Conservation (phyloP, 1,140 invertebrate species). For the Gryllus bimaculatus region DNA sequence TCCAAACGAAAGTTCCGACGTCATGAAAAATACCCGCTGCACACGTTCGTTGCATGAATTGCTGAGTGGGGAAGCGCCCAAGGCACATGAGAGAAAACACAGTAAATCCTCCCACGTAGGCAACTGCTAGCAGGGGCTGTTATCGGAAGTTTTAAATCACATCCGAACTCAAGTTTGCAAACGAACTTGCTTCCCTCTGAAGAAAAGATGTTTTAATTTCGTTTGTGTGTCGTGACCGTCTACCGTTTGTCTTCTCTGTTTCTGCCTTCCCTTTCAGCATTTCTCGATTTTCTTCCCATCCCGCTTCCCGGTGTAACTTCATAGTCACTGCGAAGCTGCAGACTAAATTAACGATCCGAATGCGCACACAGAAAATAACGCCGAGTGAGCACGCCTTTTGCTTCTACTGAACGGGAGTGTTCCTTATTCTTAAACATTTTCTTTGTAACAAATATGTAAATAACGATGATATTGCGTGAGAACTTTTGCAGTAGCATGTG, state of each 20-base stretch:
- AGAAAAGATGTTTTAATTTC: neutral
- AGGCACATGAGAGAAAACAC: no score
- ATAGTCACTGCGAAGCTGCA: neutral
- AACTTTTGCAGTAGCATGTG: no score
- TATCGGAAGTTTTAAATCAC: neutral
- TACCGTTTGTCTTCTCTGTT: neutral
- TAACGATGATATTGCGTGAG: no score
- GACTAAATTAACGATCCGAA: neutral
- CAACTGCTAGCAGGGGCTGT: neutral
- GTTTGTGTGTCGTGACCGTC: neutral
- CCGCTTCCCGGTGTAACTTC: neutral
- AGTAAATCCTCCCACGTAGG: neutral
- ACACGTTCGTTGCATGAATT: no score
- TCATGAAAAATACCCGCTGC: no score
- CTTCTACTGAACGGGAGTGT: no score
- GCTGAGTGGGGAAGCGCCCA: no score
- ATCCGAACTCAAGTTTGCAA: neutral
- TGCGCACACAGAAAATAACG: no score
- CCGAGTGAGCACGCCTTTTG: no score
- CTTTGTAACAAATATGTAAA: no score
- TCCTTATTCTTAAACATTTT: no score
- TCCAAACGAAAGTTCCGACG: no score
- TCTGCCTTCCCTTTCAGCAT: neutral
- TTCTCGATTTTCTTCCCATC: neutral
- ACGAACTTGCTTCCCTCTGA: neutral